Conservation (phyloP, 2,113 vertebrate species). For the Trachemys scripta region DNA sequence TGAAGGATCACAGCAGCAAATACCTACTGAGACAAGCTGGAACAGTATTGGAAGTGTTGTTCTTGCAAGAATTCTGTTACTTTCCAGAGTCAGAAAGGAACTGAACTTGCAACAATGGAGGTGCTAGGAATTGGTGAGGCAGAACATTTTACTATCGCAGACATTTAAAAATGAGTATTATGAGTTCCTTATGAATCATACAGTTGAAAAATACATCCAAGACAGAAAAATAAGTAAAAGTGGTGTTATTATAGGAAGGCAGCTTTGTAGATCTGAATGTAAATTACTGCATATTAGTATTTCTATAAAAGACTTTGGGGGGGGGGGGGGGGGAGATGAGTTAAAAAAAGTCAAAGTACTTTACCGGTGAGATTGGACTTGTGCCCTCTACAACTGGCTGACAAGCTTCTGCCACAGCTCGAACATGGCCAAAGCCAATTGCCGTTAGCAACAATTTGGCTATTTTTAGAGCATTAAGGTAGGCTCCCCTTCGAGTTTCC, state of each 20-base stretch:
- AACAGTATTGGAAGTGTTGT: neutral
- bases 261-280: neutral
- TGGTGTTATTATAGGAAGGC: neutral
- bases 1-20: neutral
- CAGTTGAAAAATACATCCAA: neutral
- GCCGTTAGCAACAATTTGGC: slow-evolving; percentile 96
- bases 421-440: slow-evolving; percentile 97
- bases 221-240: neutral
- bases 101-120: neutral
- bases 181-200: fast-evolving
- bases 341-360: neutral
- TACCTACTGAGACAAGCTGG: neutral
- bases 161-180: neutral
- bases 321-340: fast-evolving
- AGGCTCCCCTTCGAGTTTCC: slow-evolving; percentile 97
- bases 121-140: neutral
- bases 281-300: neutral
- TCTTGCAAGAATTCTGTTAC: neutral
- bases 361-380: slow-evolving; percentile 93
- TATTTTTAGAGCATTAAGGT: slow-evolving; percentile 98
- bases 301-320: neutral
- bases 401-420: slow-evolving; percentile 96
- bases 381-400: slow-evolving; percentile 94
- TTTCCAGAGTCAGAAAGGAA: neutral
- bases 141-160: neutral